Conservation (phyloP, 2,113 vertebrate species). For the Nycticebus coucang region DNA sequence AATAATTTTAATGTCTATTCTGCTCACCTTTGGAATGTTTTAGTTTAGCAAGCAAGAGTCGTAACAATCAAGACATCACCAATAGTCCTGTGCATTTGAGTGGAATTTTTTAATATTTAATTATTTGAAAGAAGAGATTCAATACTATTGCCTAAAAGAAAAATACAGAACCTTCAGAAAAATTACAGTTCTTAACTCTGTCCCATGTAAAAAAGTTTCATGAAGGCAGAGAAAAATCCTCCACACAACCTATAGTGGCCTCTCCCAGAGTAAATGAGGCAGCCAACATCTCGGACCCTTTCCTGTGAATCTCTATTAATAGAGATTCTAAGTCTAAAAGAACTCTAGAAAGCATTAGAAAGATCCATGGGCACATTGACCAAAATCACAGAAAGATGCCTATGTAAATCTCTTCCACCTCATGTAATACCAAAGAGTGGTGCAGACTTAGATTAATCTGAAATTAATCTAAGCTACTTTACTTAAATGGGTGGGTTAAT, state of each 20-base stretch:
- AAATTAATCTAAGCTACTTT: neutral
- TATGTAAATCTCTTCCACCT: neutral
- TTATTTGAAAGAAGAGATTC: slow-evolving; percentile 37
- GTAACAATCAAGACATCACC: neutral
- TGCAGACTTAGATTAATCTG: neutral
- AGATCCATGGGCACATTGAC: neutral
- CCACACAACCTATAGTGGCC: neutral
- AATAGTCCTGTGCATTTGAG: neutral
- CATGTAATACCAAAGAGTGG: rapidly evolving
- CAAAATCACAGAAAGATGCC: neutral
- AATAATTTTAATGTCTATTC: slow-evolving; percentile 4
- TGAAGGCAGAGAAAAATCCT: neutral
- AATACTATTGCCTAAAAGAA: slow-evolving; percentile 21
- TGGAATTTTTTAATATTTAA: slow-evolving; percentile 41
- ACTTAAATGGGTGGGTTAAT: too few species aligned
- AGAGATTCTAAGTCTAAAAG: neutral
- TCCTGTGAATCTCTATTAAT: neutral
- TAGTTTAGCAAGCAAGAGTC: neutral
- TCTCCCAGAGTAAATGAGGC: neutral
- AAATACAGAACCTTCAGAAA: neutral
- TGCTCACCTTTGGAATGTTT: slow-evolving; percentile 51
- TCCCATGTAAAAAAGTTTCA: neutral
- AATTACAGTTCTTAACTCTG: slow-evolving; percentile 26
- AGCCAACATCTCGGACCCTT: neutral
- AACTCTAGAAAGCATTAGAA: neutral